Conservation (phyloP, 2,113 vertebrate species). For the Pangasianodon hypophthalmus region DNA sequence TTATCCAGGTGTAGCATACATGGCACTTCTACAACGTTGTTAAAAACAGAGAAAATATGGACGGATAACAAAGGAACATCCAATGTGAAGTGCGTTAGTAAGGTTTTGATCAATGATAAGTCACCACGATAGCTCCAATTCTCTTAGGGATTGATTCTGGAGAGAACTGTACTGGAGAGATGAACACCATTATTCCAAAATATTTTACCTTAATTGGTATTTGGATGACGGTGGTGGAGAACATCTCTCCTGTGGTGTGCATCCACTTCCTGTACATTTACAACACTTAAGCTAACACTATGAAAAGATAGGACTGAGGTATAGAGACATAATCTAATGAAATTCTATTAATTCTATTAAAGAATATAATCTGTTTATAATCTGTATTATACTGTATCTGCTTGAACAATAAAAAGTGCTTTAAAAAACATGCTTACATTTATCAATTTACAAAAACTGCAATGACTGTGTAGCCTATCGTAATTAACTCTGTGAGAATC, state of each 20-base stretch:
- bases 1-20: background rate
- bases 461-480: background rate
- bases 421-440: background rate
- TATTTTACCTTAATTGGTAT: background rate
- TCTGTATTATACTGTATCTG: no score
- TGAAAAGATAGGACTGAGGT: background rate
- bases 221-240: background rate
- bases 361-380: background rate
- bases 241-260: background rate
- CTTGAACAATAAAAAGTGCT: background rate
- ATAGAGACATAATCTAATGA: background rate
- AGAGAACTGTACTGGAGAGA: background rate
- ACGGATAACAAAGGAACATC: background rate
- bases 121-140: background rate
- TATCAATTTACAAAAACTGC: background rate
- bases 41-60: background rate
- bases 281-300: background rate
- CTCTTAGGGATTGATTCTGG: background rate
- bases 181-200: background rate
- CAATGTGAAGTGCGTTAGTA: background rate
- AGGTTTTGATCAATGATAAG: background rate
- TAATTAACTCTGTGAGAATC: background rate
- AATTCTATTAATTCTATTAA: background rate
- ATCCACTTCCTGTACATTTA: background rate
- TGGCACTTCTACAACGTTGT: background rate